Evolutionary conservation across 2,888 invertebrate species (phyloP).

Genomic region (Mechanitis messenoides): DNA sequence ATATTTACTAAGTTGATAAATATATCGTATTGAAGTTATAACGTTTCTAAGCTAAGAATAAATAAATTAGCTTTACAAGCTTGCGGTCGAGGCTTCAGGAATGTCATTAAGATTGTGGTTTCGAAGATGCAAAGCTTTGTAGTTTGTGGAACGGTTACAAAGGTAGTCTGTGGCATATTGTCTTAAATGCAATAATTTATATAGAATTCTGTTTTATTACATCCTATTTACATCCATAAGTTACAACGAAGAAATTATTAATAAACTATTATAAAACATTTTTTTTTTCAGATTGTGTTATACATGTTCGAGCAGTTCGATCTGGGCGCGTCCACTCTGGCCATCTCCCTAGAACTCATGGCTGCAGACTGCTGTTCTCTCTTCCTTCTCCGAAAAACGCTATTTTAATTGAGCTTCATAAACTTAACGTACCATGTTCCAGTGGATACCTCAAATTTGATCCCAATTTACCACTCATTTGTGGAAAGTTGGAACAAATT

Average conservation of each 20-base stretch:
- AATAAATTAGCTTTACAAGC: conserved; percentile 15
- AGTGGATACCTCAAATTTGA: conserved; percentile 78
- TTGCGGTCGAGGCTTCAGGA: conserved; percentile 15
- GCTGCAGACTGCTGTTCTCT: conserved; percentile 77
- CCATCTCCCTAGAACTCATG: conserved; percentile 68
- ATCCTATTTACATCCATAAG: too few species aligned
- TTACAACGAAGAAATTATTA: background rate
- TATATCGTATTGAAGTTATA: conserved; percentile 6
- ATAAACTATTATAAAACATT: background rate
- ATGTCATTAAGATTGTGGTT: conserved; percentile 22
- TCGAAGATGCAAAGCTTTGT: conserved; percentile 21
- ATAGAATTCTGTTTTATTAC: too few species aligned
- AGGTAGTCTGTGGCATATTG: conserved; percentile 7
- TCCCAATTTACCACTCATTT: conserved; percentile 71
- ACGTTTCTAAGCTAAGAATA: conserved; percentile 6
- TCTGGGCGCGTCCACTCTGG: conserved; percentile 71
- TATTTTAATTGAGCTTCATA: conserved; percentile 79
- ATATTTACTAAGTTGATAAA: background rate
- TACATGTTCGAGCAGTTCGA: conserved; percentile 63
- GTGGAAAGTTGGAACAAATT: conserved; percentile 84
- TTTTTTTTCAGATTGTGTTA: conserved; percentile 78
- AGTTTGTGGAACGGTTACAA: conserved; percentile 19
- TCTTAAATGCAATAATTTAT: conserved; percentile 2
- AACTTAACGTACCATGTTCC: conserved; percentile 83
- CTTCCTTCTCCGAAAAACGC: conserved; percentile 66